Conservation (phyloP, 2,113 vertebrate species). For the Phaethon lepturus region DNA sequence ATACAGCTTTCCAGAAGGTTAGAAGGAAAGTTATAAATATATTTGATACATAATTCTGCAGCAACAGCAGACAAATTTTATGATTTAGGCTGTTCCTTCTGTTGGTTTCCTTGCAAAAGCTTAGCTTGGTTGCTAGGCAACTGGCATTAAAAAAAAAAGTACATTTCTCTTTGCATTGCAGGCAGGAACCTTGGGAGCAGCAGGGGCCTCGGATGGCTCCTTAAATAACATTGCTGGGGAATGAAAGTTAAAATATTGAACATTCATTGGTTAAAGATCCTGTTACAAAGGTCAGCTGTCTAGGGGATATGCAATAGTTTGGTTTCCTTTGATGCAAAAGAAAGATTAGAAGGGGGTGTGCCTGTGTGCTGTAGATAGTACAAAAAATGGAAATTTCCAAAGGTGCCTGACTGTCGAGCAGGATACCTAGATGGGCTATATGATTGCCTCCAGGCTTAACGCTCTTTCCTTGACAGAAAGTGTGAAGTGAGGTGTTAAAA, state of each 20-base stretch:
- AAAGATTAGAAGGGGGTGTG: not conserved
- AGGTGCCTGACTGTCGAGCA: not conserved
- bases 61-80: constrained; percentile 48
- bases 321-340: constrained; percentile 32
- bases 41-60: constrained; percentile 34
- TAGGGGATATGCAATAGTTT: constrained; percentile 4
- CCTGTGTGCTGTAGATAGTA: not conserved
- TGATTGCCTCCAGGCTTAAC: constrained; percentile 17
- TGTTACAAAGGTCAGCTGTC: constrained; percentile 57
- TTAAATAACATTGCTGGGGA: constrained; percentile 75
- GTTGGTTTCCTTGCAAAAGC: constrained; percentile 67
- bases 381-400: constrained; percentile 47
- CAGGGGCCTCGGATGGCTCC: constrained; percentile 68
- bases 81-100: constrained; percentile 70
- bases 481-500: not conserved
- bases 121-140: constrained; percentile 80
- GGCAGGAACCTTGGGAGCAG: constrained; percentile 55
- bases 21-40: constrained; percentile 40
- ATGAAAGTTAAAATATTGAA: constrained; percentile 65
- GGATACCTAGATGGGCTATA: constrained; percentile 19
- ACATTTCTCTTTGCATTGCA: constrained; percentile 66
- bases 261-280: constrained; percentile 51
- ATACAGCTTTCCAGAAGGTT: constrained; percentile 49
- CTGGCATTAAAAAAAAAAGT: constrained; percentile 34
- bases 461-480: not conserved